Evolutionary conservation across 2,797 vertebrate genomes (phyloP), one percentile per base, ranked within the genome.

Genomic region (Alfaro cultratus): DNA sequence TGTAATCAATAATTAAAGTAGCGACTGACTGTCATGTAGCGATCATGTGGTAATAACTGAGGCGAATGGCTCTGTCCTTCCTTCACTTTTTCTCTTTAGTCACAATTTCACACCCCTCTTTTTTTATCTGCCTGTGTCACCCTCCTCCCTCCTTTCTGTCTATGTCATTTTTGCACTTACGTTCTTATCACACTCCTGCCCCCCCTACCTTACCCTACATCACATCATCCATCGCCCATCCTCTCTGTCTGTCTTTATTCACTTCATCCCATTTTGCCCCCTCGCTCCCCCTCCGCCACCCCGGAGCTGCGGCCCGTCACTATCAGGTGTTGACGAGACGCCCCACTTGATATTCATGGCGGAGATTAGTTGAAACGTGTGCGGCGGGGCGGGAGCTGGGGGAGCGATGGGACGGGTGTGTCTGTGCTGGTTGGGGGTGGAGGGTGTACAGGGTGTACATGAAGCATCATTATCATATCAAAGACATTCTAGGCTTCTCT

Each of bases 381-480:
- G 90, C 89, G 79, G 85, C 76, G 41, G 41, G 74, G 34, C 76
- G 83, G 75, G 73, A 78, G 73, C 8, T 26, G 23, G 80, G 85
- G 81, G 85, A 80, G 81, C 83, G 84, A 85, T 83, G 74, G 86
- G 70, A 67, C 23, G 76, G 53, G 85, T 83, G 83, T 81, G 81
- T 85, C 82, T 79, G 79, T 75, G 80, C 72, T 80, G 80, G 84
- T 83, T 83, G 75, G 87, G 18, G 86, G 89, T 82, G 87, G 87
- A 82, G 90, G 88, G 90, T 84, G 83, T 85, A 88, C 83, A 86
- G 89, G 89, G 92, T 92, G 93, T 94, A 94, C 95, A 96, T 96
- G 96, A 96, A 96, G 95, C 95, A 90, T 96, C 95, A 98, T 98
- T 98, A 97, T 94, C 98, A 98, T 98, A 98, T 99, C 97, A 98